phyloP scores from a whole-genome alignment of 2,113 vertebrate species.

The Helogale parvula region DNA sequence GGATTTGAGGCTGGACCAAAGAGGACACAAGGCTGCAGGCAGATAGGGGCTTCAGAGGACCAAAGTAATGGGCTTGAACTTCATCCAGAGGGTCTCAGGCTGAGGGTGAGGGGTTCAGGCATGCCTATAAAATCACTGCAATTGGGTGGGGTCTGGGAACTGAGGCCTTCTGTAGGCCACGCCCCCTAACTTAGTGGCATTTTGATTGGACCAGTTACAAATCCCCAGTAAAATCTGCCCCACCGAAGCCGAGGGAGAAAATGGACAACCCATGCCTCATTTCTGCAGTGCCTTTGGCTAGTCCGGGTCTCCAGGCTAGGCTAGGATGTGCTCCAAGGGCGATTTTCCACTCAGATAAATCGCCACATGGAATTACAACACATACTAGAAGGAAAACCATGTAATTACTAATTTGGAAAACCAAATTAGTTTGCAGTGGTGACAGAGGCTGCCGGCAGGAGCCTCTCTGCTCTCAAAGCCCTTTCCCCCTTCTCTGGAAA shows the following conservation, averaged over 20 bases:
- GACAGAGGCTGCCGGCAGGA: not conserved
- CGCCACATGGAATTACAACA: not conserved
- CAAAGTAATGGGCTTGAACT: not conserved
- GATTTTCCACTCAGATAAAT: not conserved
- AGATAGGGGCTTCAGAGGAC: not conserved
- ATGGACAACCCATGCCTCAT: too few species aligned
- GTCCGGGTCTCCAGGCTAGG: not conserved
- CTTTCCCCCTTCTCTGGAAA: not conserved
- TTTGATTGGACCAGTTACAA: not conserved
- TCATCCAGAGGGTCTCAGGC: not conserved
- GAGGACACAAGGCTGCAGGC: rapidly evolving
- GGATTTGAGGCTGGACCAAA: not conserved
- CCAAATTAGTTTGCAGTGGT: not conserved
- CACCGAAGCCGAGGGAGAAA: not conserved
- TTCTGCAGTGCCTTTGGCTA: not conserved
- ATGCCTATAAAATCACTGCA: not conserved
- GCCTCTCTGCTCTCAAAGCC: not conserved
- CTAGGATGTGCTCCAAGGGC: not conserved
- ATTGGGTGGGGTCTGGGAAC: not conserved
- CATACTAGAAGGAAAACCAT: not conserved
- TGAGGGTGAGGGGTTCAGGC: not conserved
- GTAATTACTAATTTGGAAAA: not conserved
- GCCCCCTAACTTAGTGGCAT: too few species aligned
- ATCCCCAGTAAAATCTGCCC: not conserved
- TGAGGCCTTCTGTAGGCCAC: not conserved